These are phyloP conservation scores for Poecilia wingei DNA, from an alignment of 2,797 vertebrate species.

Conservation along the genomic window DNA sequence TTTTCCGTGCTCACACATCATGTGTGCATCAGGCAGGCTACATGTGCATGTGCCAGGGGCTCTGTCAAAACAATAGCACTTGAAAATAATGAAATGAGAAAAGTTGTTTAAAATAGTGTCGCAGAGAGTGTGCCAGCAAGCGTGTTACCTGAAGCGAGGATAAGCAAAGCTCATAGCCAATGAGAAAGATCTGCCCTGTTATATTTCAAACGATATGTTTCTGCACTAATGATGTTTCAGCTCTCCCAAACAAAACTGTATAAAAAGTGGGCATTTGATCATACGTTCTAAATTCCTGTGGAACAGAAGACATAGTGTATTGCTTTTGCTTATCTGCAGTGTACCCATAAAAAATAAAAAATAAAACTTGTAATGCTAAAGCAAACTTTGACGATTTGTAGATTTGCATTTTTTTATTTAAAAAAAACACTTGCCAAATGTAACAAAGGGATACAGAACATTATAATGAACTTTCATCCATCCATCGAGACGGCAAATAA, in stretches of 20 bases:
- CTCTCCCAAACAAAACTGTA: not conserved
- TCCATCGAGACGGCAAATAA: not conserved
- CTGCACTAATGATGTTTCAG: not conserved
- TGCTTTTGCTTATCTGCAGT: not conserved
- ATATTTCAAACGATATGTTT: not conserved
- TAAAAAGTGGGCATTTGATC: not conserved
- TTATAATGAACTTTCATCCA: not conserved
- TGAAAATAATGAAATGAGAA: conserved; percentile 11
- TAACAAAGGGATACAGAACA: not conserved
- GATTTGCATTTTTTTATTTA: not conserved
- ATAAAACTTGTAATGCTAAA: not conserved
- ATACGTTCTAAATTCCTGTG: not conserved
- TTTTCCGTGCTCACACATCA: not conserved
- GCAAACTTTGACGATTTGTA: not conserved
- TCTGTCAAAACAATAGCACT: conserved; percentile 3
- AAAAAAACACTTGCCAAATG: not conserved
- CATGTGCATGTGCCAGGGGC: not conserved
- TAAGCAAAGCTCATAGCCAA: not conserved
- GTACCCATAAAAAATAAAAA: not conserved
- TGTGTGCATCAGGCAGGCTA: not conserved
- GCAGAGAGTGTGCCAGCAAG: not conserved
- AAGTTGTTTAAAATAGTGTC: conserved; percentile 1
- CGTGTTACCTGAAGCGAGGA: conserved; percentile 1
- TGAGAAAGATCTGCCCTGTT: not conserved
- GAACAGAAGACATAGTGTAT: not conserved